phyloP scores from a whole-genome alignment of 2,797 vertebrate species.

The Parotocinclus haroldoi region DNA sequence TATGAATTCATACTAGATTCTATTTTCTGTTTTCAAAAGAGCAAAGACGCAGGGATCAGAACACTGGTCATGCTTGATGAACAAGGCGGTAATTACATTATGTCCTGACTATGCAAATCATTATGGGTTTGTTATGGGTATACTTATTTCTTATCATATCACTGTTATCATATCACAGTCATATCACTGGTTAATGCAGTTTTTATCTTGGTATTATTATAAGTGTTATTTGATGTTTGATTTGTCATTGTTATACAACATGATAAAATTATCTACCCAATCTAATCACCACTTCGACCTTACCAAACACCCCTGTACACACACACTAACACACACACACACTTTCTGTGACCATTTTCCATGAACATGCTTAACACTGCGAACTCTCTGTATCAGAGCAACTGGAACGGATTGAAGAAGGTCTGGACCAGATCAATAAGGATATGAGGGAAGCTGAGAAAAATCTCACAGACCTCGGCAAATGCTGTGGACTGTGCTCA shows the following conservation, averaged over 20 bases:
- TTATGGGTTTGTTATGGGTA: background rate
- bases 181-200: no score
- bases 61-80: constrained; percentile 82
- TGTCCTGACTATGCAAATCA: background rate
- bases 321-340: no score
- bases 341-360: background rate
- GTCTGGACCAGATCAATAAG: constrained; percentile 75
- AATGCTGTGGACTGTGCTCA: constrained; percentile 71
- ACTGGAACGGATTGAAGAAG: constrained; percentile 73
- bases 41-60: constrained; percentile 78
- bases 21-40: constrained; percentile 58
- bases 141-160: background rate
- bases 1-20: background rate
- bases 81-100: constrained; percentile 73
- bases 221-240: no score
- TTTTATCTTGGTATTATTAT: no score
- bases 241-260: no score
- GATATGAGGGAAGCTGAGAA: constrained; percentile 79
- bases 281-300: no score
- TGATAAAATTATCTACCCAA: no score
- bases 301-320: no score
- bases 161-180: no score
- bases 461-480: constrained; percentile 74
- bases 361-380: background rate
- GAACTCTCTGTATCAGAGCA: constrained; percentile 60